Base-by-base conservation (phyloP, 2,888 invertebrate species). In the Congeria kusceri region DNA sequence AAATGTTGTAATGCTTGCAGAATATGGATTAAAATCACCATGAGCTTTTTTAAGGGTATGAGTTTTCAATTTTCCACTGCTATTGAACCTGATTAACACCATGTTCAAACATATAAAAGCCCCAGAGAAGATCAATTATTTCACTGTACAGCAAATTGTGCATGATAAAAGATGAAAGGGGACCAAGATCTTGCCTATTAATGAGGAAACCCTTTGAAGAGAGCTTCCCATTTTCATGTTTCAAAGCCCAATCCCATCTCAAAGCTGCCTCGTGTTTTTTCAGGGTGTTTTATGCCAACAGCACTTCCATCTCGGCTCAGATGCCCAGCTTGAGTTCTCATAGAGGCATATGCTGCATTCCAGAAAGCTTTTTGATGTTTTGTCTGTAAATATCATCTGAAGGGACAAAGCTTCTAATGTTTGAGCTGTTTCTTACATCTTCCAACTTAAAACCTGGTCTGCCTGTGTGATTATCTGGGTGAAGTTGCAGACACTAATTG, bases 141-240 rank as follows among this genome's bases (percentile, higher is more conserved):
- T 72, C 80, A 68, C 71, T 80, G 71, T 76, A 80, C 69, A 77
- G 76, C 80, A 77, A 82, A 82, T 82, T 82, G 82, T 78, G 82
- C 76, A 82, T 79, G 82, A 77, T 73, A 71, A 77, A 70, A 78
- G 82, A 82, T 82, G 78, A 82, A 82, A 82, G 82, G 62, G 39
- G 39, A 25, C 61, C 23, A 57, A 83, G 76, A 70, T 79, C 79
- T 79, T 73, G 44, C 64, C 70, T 76, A 79, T 83, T 79, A 83
- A 79, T 73, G 74, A 62, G 64, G 39, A 29, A 46, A 47, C 56
- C 63, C 77, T 79, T 79, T 83, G 83, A 83, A 77, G 79, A 63
- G 56, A 70, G 72, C 75, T 72, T 76, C 77, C 76, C 73, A 79
- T 79, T 77, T 77, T 77, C 70, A 74, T 69, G 73, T 83, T 77